Base-by-base conservation (phyloP, 1,140 invertebrate genomes). In the Drosophila miranda region DNA sequence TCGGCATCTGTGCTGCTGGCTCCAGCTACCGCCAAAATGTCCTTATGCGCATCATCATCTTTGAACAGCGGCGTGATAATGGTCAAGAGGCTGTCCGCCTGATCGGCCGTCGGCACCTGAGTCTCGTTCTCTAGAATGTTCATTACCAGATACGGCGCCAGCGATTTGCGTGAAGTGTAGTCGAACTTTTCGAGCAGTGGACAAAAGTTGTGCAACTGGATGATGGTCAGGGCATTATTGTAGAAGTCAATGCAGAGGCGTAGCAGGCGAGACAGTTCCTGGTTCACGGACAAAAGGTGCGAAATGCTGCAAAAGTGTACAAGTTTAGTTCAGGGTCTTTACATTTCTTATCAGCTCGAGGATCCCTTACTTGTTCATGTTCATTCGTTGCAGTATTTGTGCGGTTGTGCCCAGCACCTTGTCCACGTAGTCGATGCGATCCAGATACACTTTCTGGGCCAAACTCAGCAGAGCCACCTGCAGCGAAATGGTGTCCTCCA, bases 221-320 rank as follows among this genome's bases (percentile, higher is more conserved):
- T 93, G 2, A 99, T 93, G 0, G 95, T 97, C 19, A 99, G 92
- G 11, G 99, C 94, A 91, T 99, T 96, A 90, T 98, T 98, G 90
- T 99, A 99, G 84, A 96, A 95, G 88, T 99, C 97, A 13, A 98
- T 94, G 7, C 98, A 98, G 50, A 99, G 96, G 91, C 98, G 97
- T 88, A 99, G 93, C 50, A 99, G 93, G 81, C 97, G 95, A 72
- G 96, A 95, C 64, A 99, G 92, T 91, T 99, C 99, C 57, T 91
- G 90, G 64, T 91, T 91, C 0, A 91, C 90, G 1, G 81, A 71
- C 28, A 89, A 57, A 54, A 82, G 64, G 66, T 86, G 88, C 13
- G 86, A 80, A 60, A 91, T 91, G 55, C 90, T 91, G 30, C 6
- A 60, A 76, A 19, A 6, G 3, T 13, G 23, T 0, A 14, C 3